Percentiles rank a stretch among this genome's conserved stretches.
Evolutionary conservation across 2,888 invertebrate genomes (phyloP).

Genomic region (Parnassius smintheus): DNA sequence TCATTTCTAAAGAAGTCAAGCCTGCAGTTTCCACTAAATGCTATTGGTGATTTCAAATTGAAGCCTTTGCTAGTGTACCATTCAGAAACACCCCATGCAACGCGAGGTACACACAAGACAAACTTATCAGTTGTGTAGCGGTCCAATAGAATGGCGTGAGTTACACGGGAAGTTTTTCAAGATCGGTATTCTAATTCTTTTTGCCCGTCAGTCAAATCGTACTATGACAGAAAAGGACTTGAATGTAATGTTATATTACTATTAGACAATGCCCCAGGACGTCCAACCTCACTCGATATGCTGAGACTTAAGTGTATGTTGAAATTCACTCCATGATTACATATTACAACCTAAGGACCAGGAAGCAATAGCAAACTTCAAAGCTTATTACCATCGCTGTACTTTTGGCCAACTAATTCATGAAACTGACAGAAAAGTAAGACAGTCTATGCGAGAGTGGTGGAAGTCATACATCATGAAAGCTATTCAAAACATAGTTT

Average conservation of each 20-base stretch:
- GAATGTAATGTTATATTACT: constrained; percentile 33
- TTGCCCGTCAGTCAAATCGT: constrained; percentile 32
- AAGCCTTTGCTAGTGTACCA: constrained; percentile 33
- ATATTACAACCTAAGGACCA: constrained; percentile 27
- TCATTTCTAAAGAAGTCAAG: constrained; percentile 28
- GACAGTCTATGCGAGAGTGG: constrained; percentile 32
- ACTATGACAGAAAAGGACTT: constrained; percentile 31
- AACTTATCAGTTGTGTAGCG: constrained; percentile 44
- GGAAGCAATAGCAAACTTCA: constrained; percentile 28
- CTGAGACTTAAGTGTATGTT: constrained; percentile 16
- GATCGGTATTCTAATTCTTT: constrained; percentile 35
- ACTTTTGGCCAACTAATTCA: constrained; percentile 28
- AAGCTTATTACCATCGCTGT: constrained; percentile 13
- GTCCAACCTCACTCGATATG: constrained; percentile 30
- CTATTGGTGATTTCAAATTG: constrained; percentile 28
- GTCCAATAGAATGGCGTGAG: constrained; percentile 42
- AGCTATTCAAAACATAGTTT: too few species aligned
- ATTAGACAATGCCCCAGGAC: constrained; percentile 32
- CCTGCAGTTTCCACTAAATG: constrained; percentile 40
- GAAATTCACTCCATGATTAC: neutral
- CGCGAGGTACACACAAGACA: constrained; percentile 40
- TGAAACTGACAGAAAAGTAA: constrained; percentile 28
- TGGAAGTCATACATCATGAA: neutral
- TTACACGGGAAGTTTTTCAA: constrained; percentile 36
- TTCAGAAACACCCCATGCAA: constrained; percentile 33